These are phyloP conservation scores for Rhea americana DNA, from an alignment of 2,113 vertebrate species.

Conservation along the genomic window DNA sequence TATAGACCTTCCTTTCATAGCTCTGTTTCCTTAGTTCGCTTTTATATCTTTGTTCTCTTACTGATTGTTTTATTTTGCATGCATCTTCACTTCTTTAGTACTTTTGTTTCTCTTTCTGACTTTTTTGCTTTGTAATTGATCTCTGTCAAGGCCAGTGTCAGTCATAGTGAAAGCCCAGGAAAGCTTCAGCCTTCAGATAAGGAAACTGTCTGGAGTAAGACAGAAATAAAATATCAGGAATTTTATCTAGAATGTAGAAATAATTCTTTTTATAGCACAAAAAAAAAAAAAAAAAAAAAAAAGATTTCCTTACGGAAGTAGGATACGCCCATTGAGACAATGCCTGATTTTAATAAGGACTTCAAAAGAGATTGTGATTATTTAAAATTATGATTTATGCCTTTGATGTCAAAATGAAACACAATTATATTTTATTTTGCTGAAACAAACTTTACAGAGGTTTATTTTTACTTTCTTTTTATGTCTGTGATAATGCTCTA, in stretches of 20 bases:
- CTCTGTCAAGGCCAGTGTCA: background rate
- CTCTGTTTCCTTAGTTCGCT: background rate
- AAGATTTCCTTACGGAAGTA: background rate
- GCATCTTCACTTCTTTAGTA: background rate
- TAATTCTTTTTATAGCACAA: constrained; percentile 38
- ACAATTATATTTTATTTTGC: constrained; percentile 14
- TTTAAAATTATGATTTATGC: constrained; percentile 49
- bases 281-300: background rate
- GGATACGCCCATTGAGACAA: background rate
- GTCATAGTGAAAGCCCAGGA: background rate
- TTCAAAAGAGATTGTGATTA: constrained; percentile 51
- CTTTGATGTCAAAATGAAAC: constrained; percentile 48
- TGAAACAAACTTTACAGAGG: background rate
- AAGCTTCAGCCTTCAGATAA: background rate
- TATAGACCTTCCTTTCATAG: background rate
- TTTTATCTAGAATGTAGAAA: constrained; percentile 32
- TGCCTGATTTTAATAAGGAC: constrained; percentile 39
- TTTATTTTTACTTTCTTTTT: constrained; percentile 24
- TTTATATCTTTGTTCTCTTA: background rate
- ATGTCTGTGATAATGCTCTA: background rate
- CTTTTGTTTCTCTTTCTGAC: background rate
- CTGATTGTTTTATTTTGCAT: background rate
- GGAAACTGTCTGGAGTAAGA: background rate
- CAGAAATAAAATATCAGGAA: background rate
- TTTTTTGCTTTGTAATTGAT: background rate